A percentile compares a stretch with the other conserved stretches of the same genome.
These are phyloP conservation scores for Vanessa atalanta DNA, from an alignment of 1,140 invertebrate genomes.

Conservation along the genomic window DNA sequence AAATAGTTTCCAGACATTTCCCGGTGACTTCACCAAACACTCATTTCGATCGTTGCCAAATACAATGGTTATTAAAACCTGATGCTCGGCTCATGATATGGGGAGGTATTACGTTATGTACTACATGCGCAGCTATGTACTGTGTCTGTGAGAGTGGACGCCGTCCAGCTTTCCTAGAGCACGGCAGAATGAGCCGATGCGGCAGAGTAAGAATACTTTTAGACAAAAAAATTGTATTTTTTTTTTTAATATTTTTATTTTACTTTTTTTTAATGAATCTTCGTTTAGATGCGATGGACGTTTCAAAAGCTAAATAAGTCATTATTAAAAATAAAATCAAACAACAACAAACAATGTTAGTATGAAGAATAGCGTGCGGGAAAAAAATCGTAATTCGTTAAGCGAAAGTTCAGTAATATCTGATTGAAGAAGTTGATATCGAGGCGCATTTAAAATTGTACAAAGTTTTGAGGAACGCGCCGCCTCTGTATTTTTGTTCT, in stretches of 20 bases:
- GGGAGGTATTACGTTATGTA: slow-evolving; percentile 54
- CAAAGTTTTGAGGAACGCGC: slow-evolving; percentile 45
- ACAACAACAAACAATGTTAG: not conserved
- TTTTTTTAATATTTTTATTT: slow-evolving; percentile 6
- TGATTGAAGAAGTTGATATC: slow-evolving; percentile 36
- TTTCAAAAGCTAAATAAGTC: not conserved
- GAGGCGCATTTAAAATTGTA: slow-evolving; percentile 26
- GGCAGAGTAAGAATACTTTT: slow-evolving; percentile 29
- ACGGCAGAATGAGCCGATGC: slow-evolving; percentile 59
- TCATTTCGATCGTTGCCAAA: slow-evolving; percentile 79
- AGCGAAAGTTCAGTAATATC: slow-evolving; percentile 14
- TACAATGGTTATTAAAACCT: slow-evolving; percentile 80
- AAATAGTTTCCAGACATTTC: slow-evolving; percentile 74
- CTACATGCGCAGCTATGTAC: slow-evolving; percentile 39
- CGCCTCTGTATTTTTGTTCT: slow-evolving; percentile 62
- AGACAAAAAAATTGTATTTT: slow-evolving; percentile 19
- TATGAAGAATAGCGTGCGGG: not conserved
- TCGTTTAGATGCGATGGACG: not conserved
- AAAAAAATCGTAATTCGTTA: not conserved
- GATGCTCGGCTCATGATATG: slow-evolving; percentile 66
- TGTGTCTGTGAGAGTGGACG: slow-evolving; percentile 70
- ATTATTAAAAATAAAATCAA: not conserved
- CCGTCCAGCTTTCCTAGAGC: slow-evolving; percentile 71
- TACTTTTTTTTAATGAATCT: not conserved
- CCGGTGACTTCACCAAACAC: slow-evolving; percentile 65